Base-by-base conservation (phyloP, 2,888 invertebrate species). In the Rotaria macrura region DNA sequence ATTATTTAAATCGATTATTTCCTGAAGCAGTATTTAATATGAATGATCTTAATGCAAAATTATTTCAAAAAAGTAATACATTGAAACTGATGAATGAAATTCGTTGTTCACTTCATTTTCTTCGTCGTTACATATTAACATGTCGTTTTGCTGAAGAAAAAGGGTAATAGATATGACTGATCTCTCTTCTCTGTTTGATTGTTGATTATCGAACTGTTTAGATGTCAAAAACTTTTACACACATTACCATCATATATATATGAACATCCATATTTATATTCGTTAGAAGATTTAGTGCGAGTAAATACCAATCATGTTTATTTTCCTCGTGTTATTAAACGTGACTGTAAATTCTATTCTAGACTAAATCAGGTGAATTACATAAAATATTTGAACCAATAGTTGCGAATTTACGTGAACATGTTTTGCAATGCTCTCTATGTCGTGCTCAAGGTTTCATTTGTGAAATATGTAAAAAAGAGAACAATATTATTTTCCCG, bases 1-100 rank as follows among this genome's bases (percentile, higher is more conserved):
- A 94, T 87, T 91, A 95, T 74, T 90, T 95, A 87, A 94, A 94
- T 88, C 93, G 94, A 90, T 94, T 95, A 93, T 93, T 93, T 89
- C 91, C 92, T 17, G 95, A 95, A 91, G 95, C 95, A 0, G 91
- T 95, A 85, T 95, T 95, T 90, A 93, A 94, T 89, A 92, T 95
- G 85, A 7, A 65, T 65, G 92, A 93, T 74, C 91, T 95, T 47
- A 94, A 94, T 91, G 92, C 93, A 43, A 91, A 91, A 84, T 91
- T 95, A 65, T 94, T 93, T 88, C 92, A 92, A 85, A 93, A 93
- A 88, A 43, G 47, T 52, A 43, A 43, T 9, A 29, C 52, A 57
- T 84, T 86, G 47, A 29, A 40, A 29, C 25, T 52, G n/a, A 55
- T 86, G 20, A 86, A 86, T 79, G 72, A 83, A 74, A 29, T 84